These are phyloP conservation scores for Drosophila gaucha DNA, from an alignment of 2,888 invertebrate genomes.

Conservation along the genomic window DNA sequence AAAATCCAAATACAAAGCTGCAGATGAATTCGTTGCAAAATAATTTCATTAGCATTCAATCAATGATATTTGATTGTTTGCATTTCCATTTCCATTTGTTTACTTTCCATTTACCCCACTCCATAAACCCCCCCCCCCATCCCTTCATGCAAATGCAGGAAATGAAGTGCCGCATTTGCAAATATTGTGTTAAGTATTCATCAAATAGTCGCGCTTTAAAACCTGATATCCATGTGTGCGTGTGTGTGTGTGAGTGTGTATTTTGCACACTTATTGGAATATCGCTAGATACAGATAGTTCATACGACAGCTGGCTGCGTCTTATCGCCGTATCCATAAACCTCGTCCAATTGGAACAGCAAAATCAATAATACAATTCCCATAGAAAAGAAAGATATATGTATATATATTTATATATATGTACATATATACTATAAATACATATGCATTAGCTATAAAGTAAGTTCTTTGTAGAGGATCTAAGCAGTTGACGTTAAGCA, in stretches of 20 bases:
- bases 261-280: slow-evolving; percentile 17
- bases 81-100: slow-evolving; percentile 44
- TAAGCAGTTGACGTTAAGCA: no score
- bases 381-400: no score
- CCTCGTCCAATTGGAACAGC: no score
- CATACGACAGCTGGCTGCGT: slow-evolving; percentile 1
- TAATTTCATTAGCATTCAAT: slow-evolving; percentile 16
- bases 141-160: background rate
- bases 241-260: slow-evolving; percentile 8
- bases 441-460: no score
- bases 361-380: no score
- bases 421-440: no score
- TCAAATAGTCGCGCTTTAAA: slow-evolving; percentile 26
- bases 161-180: slow-evolving; percentile 22
- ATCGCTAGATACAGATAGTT: background rate
- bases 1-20: slow-evolving; percentile 2
- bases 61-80: slow-evolving; percentile 38
- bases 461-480: no score
- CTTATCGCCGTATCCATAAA: background rate
- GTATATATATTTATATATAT: no score
- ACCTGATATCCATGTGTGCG: slow-evolving; percentile 31
- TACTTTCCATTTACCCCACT: slow-evolving; percentile 13
- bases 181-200: slow-evolving; percentile 38
- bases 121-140: background rate
- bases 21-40: background rate